Conservation (phyloP, 2,113 vertebrate genomes). For the Phyllostomus hastatus region DNA sequence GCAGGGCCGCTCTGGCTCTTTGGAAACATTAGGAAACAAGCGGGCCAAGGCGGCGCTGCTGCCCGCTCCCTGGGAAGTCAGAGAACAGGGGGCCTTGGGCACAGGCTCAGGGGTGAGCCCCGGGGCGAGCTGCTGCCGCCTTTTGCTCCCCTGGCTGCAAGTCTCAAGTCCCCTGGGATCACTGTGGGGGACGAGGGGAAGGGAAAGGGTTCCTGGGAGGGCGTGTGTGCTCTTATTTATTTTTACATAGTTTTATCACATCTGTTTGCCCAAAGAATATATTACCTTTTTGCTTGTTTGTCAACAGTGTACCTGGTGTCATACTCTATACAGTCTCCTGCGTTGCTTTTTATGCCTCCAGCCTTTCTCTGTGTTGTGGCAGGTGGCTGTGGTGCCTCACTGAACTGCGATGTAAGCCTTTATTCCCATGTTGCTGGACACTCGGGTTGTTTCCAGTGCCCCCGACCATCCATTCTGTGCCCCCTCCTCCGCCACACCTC, state of each 20-base stretch:
- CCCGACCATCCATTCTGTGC: neutral
- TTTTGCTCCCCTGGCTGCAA: too few relatives aligned
- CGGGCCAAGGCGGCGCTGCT: too few relatives aligned
- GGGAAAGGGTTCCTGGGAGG: too few relatives aligned
- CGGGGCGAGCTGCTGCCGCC: too few relatives aligned
- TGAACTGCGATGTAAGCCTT: neutral
- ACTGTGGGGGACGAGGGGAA: too few relatives aligned
- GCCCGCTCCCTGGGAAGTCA: too few relatives aligned
- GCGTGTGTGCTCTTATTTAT: neutral
- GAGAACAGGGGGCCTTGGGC: too few relatives aligned
- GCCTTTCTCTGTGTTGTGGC: neutral
- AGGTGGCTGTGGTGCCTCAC: neutral
- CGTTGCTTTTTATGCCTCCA: neutral
- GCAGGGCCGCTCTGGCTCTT: too few relatives aligned
- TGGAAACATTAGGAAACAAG: too few relatives aligned
- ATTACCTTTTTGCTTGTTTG: neutral
- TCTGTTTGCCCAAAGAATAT: neutral
- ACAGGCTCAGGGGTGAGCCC: too few relatives aligned
- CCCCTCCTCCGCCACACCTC: neutral
- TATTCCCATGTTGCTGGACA: neutral
- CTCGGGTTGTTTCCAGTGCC: neutral
- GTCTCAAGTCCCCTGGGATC: too few relatives aligned
- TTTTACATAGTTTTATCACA: neutral
- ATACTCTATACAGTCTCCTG: neutral
- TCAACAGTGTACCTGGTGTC: neutral